Conservation (phyloP, 1,140 invertebrate species). For the Acyrthosiphon pisum region DNA sequence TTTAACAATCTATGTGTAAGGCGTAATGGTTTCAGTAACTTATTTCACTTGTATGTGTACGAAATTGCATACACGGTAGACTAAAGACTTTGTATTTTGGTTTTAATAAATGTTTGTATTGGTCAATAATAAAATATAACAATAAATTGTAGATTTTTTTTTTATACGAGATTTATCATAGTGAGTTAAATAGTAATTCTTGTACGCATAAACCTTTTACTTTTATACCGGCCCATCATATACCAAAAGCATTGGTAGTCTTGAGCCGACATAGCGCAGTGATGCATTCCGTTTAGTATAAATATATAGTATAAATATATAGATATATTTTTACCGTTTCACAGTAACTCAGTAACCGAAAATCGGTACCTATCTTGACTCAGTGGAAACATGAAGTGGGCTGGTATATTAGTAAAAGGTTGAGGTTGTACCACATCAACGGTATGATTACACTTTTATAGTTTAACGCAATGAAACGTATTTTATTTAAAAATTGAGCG, state of each 20-base stretch:
- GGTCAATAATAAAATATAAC: background rate
- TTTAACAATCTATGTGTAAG: background rate
- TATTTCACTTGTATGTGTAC: background rate
- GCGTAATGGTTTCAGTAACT: background rate
- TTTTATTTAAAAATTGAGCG: background rate
- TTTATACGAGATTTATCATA: background rate
- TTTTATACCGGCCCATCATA: no score
- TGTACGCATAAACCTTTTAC: background rate
- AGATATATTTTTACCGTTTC: no score
- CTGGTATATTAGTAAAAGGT: no score
- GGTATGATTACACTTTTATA: background rate
- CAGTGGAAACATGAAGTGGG: no score
- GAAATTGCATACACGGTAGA: background rate
- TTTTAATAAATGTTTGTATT: background rate
- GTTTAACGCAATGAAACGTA: background rate
- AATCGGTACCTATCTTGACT: no score
- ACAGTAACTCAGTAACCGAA: no score
- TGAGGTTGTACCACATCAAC: background rate
- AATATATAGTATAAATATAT: no score
- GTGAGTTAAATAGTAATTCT: background rate
- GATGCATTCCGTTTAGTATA: no score
- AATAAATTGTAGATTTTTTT: background rate
- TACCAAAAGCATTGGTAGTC: no score
- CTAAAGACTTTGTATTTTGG: background rate
- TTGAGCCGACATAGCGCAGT: no score